These are phyloP conservation scores for Umimayanthus chanpuru DNA, from an alignment of 92 coral and sea anemone species.

Conservation along the genomic window DNA sequence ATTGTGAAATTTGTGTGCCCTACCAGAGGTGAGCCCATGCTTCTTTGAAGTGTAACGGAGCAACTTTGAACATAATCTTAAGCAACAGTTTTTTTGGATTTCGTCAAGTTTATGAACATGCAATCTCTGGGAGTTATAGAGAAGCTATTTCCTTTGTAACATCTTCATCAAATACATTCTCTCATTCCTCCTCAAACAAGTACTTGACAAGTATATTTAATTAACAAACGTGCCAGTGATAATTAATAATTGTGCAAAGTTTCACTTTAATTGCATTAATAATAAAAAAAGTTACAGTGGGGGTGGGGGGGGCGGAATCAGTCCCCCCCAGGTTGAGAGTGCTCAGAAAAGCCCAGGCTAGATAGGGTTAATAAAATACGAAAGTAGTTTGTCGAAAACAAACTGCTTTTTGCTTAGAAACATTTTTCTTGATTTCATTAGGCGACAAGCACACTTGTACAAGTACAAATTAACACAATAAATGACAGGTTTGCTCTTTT, in stretches of 20 bases:
- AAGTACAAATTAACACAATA: not conserved
- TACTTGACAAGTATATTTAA: not conserved
- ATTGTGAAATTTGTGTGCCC: conserved; percentile 27
- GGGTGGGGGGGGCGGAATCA: no score
- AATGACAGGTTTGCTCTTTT: no score
- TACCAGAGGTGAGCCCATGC: conserved; percentile 31
- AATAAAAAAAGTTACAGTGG: no score
- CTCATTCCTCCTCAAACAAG: not conserved
- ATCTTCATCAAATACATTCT: not conserved
- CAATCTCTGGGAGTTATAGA: conserved; percentile 29
- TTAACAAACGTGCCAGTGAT: no score
- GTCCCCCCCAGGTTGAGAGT: no score
- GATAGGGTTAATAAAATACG: not conserved
- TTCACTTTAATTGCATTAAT: no score
- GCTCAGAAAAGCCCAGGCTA: no score
- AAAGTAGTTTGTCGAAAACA: not conserved
- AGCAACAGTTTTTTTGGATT: conserved; percentile 41
- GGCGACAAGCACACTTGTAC: not conserved
- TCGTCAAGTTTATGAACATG: conserved; percentile 38
- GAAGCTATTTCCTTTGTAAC: conserved; percentile 44
- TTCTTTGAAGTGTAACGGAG: conserved; percentile 5
- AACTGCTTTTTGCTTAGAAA: not conserved
- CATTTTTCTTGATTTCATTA: no score
- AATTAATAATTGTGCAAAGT: no score
- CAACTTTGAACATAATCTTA: not conserved